These are phyloP conservation scores for Pristionchus arcanus DNA, from an alignment of 2,888 invertebrate genomes.

Conservation along the genomic window DNA sequence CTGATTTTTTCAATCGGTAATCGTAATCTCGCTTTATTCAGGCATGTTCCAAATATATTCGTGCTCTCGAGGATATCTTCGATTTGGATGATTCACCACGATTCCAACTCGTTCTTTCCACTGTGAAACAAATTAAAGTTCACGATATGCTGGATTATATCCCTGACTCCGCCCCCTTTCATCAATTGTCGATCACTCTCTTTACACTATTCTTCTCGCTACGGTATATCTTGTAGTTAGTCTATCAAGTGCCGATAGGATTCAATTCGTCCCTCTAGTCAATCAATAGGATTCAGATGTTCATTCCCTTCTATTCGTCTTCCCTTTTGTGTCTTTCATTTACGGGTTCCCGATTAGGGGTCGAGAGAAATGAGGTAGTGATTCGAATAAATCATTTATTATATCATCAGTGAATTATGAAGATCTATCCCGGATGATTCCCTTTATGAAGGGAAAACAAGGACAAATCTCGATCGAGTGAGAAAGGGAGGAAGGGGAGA, in stretches of 20 bases:
- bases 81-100: slow-evolving; percentile 37
- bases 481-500: neutral
- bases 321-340: neutral
- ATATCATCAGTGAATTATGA: too few species aligned
- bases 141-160: slow-evolving; percentile 17
- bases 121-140: slow-evolving; percentile 35
- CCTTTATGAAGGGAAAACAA: too few species aligned
- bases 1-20: too few species aligned
- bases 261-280: neutral
- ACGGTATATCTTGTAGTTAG: neutral
- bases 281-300: neutral
- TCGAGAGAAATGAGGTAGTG: neutral
- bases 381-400: neutral
- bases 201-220: neutral
- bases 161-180: slow-evolving; percentile 10
- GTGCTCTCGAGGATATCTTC: slow-evolving; percentile 28
- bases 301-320: neutral
- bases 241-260: neutral
- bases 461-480: neutral
- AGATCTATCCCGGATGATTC: too few species aligned
- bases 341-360: slow-evolving; percentile 14
- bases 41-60: slow-evolving; percentile 34
- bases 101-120: slow-evolving; percentile 47
- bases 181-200: neutral
- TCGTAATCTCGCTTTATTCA: neutral